Evolutionary conservation across 2,797 vertebrate species (phyloP).

Genomic region (Hoplostethus mediterraneus): DNA sequence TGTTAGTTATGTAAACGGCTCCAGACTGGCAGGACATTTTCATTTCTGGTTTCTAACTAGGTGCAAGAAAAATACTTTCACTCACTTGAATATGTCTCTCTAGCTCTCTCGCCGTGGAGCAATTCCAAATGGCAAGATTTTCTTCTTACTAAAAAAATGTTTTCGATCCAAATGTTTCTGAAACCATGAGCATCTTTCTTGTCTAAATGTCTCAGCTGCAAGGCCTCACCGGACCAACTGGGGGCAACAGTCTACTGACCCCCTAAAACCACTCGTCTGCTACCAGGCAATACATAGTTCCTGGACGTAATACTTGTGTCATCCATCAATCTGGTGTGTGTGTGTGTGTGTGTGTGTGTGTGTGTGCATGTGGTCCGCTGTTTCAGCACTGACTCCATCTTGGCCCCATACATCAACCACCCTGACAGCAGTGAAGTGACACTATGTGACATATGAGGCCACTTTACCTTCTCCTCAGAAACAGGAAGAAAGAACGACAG

Average conservation of each 20-base stretch:
- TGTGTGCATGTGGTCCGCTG: slow-evolving; percentile 68
- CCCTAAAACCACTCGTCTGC: slow-evolving; percentile 45
- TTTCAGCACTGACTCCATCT: slow-evolving; percentile 73
- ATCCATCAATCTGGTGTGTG: slow-evolving; percentile 65
- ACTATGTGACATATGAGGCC: slow-evolving; percentile 72
- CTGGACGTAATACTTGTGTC: slow-evolving; percentile 56
- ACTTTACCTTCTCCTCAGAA: slow-evolving; percentile 61
- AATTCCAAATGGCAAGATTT: neutral
- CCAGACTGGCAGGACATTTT: neutral
- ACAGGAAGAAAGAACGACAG: slow-evolving; percentile 20
- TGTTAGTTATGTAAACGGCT: slow-evolving; percentile 23
- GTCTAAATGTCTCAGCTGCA: slow-evolving; percentile 38
- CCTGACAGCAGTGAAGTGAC: slow-evolving; percentile 70
- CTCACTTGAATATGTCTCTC: neutral
- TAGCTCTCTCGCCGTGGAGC: neutral
- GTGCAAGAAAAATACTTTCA: slow-evolving; percentile 6
- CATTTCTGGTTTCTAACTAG: slow-evolving; percentile 9
- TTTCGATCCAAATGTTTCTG: neutral
- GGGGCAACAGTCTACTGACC: neutral
- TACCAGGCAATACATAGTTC: slow-evolving; percentile 41
- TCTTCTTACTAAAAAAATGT: neutral
- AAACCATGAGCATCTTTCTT: no score
- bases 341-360: slow-evolving; percentile 26
- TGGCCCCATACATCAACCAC: slow-evolving; percentile 67
- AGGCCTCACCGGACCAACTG: slow-evolving; percentile 12